These are phyloP conservation scores for Melanostigma gelatinosum DNA, from an alignment of 2,113 vertebrate species.

Conservation along the genomic window DNA sequence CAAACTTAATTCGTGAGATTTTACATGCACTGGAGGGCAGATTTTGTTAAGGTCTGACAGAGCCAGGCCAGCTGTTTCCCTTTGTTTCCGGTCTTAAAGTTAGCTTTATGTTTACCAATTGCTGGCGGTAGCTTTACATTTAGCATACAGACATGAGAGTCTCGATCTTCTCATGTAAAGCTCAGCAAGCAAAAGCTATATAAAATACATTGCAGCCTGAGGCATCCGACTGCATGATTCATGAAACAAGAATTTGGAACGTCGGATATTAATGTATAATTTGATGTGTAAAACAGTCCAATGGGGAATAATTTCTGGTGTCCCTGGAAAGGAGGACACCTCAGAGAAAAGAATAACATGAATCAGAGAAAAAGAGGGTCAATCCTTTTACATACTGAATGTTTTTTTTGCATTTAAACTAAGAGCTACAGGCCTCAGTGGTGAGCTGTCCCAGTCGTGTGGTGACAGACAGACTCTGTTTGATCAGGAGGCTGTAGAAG, in stretches of 20 bases:
- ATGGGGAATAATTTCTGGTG: neutral
- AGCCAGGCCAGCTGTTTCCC: neutral
- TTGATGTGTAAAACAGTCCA: neutral
- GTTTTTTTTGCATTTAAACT: neutral
- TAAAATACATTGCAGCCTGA: neutral
- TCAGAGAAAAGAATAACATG: neutral
- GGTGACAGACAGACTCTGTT: conserved; percentile 88
- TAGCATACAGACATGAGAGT: neutral
- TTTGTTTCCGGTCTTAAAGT: neutral
- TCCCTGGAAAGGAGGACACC: neutral
- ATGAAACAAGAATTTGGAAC: conserved; percentile 4
- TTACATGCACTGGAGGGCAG: neutral
- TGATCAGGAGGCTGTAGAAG: conserved; percentile 88
- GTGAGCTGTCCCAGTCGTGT: conserved; percentile 84
- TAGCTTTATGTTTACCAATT: neutral
- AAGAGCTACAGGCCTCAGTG: conserved; percentile 83
- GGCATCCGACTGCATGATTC: neutral
- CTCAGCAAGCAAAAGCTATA: conserved; percentile 4
- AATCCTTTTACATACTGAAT: neutral
- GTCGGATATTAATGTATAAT: neutral
- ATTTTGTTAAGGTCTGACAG: neutral
- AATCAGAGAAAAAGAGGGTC: neutral
- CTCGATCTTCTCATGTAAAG: neutral
- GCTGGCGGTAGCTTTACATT: neutral
- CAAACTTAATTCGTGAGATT: neutral